These are phyloP conservation scores for Poecilia velifera DNA, from an alignment of 2,797 vertebrate genomes.

Conservation along the genomic window DNA sequence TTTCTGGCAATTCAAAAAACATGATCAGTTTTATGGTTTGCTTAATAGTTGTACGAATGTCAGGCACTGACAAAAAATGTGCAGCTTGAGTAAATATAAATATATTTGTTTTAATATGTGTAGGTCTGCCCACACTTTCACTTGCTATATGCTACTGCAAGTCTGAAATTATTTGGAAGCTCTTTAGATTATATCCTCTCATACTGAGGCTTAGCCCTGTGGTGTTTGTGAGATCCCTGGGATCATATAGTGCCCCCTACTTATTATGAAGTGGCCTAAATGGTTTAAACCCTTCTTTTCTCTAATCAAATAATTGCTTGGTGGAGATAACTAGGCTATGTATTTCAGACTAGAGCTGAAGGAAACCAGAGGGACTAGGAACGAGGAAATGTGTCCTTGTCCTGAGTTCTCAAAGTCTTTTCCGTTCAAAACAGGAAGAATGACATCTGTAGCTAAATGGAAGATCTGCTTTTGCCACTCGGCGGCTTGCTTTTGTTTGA, in stretches of 20 bases:
- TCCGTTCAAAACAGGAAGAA: constrained; percentile 45
- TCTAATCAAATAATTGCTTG: constrained; percentile 85
- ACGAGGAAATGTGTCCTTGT: constrained; percentile 68
- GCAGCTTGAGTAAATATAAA: neutral
- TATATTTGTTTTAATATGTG: constrained; percentile 10
- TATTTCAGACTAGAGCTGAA: constrained; percentile 63
- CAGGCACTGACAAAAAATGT: neutral
- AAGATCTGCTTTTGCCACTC: constrained; percentile 19
- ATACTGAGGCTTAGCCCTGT: constrained; percentile 66
- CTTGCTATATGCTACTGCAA: constrained; percentile 7
- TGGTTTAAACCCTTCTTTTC: constrained; percentile 71
- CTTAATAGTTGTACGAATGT: neutral
- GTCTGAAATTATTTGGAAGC: constrained; percentile 43
- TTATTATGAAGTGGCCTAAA: constrained; percentile 75
- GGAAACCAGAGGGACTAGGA: constrained; percentile 55
- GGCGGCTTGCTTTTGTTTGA: constrained; percentile 38
- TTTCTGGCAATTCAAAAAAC: neutral
- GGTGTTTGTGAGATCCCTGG: constrained; percentile 65
- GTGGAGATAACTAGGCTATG: constrained; percentile 70
- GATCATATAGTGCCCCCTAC: constrained; percentile 59
- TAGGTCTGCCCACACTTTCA: neutral
- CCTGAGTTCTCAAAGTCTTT: constrained; percentile 63
- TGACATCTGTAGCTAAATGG: constrained; percentile 34
- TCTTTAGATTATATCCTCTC: constrained; percentile 66
- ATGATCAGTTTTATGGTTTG: neutral